Evolutionary conservation across 2,113 vertebrate genomes (phyloP), one percentile per base, ranked within the genome.

Genomic region (Psittacula cyanocephala): DNA sequence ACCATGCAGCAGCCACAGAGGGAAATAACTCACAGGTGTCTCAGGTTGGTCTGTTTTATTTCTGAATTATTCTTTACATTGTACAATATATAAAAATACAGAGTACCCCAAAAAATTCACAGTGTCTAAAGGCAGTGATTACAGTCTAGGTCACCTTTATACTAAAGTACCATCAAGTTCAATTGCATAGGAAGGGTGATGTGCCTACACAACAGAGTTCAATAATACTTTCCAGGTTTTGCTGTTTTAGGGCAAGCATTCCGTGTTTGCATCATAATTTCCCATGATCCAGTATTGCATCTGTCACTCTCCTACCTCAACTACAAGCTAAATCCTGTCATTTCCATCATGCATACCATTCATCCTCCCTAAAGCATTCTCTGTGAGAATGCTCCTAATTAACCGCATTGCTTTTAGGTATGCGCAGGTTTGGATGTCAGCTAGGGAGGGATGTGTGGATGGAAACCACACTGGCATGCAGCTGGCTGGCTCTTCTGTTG

Each of bases 71-170:
- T 98, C 97, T 99, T 99, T 98, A 98, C 98, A 98, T 98, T 98
- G 98, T 99, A 99, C 98, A 99, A 99, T 98, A 98, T 99, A 99
- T 98, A 99, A 99, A 99, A 99, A 99, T 99, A 99, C 98, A 98
- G 98, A 98, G 98, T 99, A 99, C 97, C 98, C 92, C 1, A 87
- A 94, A 96, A 98, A 98, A 99, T 99, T 99, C 98, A 99, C 98
- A 99, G 99, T 99, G 98, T 99, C 98, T 99, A 99, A 99, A 99
- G 98, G 98, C 98, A 99, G 99, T 98, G 98, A 98, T 98, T 98
- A 99, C 98, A 98, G 98, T 99, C 98, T 98, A 98, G 97, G 98
- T 98, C 97, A 98, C 98, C 98, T 97, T 97, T 98, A 98, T 98
- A 93, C 98, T 98, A 98, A 98, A 98, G 98, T 98, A 98, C 98